These are phyloP conservation scores for Brachylomia viminalis DNA, from an alignment of 2,888 invertebrate genomes.

Conservation along the genomic window DNA sequence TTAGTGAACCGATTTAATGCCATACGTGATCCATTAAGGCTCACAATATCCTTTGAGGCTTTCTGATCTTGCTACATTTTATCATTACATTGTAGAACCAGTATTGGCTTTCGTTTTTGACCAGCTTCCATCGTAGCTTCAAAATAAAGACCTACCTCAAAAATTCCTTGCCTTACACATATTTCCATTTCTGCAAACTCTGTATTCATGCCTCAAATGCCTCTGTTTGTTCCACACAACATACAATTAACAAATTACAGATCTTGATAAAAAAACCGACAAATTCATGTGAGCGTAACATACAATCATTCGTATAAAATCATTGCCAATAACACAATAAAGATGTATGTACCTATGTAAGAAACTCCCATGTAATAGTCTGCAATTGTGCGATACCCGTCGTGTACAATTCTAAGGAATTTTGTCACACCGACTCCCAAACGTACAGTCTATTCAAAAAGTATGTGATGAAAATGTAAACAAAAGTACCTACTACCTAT, in stretches of 20 bases:
- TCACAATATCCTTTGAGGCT: background rate
- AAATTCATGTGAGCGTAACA: slow-evolving; percentile 60
- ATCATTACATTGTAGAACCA: background rate
- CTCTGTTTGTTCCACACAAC: slow-evolving; percentile 32
- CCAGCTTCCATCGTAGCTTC: too few species aligned
- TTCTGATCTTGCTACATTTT: background rate
- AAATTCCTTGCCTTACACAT: background rate
- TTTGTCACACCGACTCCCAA: slow-evolving; percentile 54
- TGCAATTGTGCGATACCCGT: slow-evolving; percentile 51
- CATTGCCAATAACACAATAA: slow-evolving; percentile 66
- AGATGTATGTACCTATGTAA: slow-evolving; percentile 48
- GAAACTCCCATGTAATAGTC: slow-evolving; percentile 54
- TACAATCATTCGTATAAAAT: slow-evolving; percentile 64
- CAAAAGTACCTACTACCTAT: background rate
- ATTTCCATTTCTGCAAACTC: background rate
- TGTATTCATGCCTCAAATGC: slow-evolving; percentile 9
- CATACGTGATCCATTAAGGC: background rate
- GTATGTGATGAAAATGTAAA: background rate
- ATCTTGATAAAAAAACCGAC: slow-evolving; percentile 58
- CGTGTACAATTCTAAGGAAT: slow-evolving; percentile 57
- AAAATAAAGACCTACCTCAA: background rate
- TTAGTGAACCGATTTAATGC: background rate
- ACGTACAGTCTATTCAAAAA: background rate
- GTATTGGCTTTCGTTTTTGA: background rate
- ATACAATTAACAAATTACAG: slow-evolving; percentile 49